phyloP scores from a whole-genome alignment of 1,140 invertebrate genomes.

The Drosophila pallidifrons region DNA sequence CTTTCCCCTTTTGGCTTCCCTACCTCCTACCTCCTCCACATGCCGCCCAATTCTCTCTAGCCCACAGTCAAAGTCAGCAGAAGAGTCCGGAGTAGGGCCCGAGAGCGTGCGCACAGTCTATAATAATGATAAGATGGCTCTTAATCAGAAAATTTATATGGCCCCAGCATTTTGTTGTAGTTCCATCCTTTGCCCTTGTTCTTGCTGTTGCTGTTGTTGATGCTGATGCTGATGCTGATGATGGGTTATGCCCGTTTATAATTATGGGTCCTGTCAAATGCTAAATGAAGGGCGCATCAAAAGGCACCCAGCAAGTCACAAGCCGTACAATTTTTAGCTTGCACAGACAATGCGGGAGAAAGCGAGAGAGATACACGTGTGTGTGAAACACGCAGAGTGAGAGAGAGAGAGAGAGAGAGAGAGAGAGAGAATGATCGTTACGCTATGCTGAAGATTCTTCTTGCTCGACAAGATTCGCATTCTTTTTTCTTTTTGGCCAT shows the following conservation, averaged over 20 bases:
- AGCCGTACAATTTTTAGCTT: conserved; percentile 71
- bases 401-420: not conserved
- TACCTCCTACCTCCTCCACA: not conserved
- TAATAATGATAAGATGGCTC: conserved; percentile 85
- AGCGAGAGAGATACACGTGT: not conserved
- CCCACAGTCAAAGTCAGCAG: conserved; percentile 31
- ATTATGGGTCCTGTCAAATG: conserved; percentile 84
- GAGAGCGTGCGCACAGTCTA: conserved; percentile 83
- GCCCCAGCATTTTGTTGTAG: conserved; percentile 73
- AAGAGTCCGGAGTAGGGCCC: conserved; percentile 28
- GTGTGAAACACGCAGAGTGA: not conserved
- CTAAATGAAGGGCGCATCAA: conserved; percentile 80
- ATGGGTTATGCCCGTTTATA: conserved; percentile 84
- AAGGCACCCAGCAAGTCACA: conserved; percentile 53
- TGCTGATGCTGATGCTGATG: conserved; percentile 63
- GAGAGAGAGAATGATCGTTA: conserved; percentile 26
- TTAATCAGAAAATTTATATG: conserved; percentile 85
- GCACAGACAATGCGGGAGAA: not conserved
- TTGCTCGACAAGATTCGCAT: conserved; percentile 5
- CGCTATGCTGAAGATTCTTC: conserved; percentile 43
- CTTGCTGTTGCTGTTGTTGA: conserved; percentile 3
- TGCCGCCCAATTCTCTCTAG: conserved; percentile 4
- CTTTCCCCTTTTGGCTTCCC: conserved; percentile 15
- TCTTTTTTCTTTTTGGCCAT: conserved; percentile 39
- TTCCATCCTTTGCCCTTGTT: conserved; percentile 20